These are phyloP conservation scores for Glyptemys insculpta DNA, from an alignment of 2,797 vertebrate species.

Conservation along the genomic window DNA sequence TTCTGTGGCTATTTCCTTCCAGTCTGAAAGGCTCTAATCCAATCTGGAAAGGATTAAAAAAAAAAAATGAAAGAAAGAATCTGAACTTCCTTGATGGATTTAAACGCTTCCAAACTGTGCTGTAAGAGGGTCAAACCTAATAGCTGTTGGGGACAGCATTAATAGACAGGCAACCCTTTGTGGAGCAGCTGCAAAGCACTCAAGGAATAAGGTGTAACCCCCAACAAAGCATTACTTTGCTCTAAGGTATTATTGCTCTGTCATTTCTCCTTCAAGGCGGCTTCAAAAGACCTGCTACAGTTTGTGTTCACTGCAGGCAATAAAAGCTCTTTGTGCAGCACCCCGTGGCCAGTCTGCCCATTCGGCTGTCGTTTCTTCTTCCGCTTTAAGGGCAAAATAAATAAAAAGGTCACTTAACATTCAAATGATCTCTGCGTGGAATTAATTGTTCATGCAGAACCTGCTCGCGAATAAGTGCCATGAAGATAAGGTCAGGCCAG, in stretches of 20 bases:
- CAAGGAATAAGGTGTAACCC: background rate
- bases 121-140: background rate
- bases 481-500: background rate
- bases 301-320: background rate
- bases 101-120: background rate
- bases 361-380: background rate
- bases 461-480: background rate
- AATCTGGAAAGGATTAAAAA: background rate
- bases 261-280: slow-evolving; percentile 1
- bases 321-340: background rate
- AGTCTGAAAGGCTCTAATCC: background rate
- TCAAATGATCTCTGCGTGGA: background rate
- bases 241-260: background rate
- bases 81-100: background rate
- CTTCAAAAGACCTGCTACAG: background rate
- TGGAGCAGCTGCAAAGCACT: background rate
- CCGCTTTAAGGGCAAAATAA: rapidly evolving
- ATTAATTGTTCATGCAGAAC: background rate
- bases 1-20: background rate
- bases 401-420: background rate
- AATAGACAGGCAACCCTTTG: background rate
- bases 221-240: background rate
- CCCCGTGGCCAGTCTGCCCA: rapidly evolving
- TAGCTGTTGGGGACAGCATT: background rate
- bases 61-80: background rate